Percentiles rank a stretch among this genome's conserved stretches.
Evolutionary conservation across 1,140 invertebrate genomes (phyloP).

Genomic region (Drosophila nasuta): DNA sequence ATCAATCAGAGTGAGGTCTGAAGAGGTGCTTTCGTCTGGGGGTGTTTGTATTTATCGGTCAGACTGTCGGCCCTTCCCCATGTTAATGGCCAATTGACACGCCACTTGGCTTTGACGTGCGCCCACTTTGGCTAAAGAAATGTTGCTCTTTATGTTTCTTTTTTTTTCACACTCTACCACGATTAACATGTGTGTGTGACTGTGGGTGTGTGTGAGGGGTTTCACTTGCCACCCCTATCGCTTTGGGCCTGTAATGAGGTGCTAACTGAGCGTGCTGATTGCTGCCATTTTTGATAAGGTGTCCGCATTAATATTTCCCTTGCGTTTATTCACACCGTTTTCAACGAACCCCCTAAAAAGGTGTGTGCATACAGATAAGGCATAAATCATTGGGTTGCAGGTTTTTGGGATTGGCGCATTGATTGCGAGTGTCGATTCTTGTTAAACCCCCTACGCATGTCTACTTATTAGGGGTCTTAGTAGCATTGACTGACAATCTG

Average conservation of each 20-base stretch:
- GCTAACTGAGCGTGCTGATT: constrained; percentile 81
- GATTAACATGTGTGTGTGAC: constrained; percentile 50
- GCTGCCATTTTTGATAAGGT: constrained; percentile 80
- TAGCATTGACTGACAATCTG: no score
- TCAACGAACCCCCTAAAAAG: constrained; percentile 11
- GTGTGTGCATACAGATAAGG: constrained; percentile 24
- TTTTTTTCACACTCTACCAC: constrained; percentile 45
- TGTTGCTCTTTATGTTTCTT: not conserved
- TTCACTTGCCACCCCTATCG: constrained; percentile 25
- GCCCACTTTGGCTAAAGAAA: constrained; percentile 1
- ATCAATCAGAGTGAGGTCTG: constrained; percentile 43
- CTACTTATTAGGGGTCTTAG: no score
- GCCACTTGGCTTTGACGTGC: constrained; percentile 74
- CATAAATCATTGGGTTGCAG: not conserved
- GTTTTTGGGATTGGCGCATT: not conserved
- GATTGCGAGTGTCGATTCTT: not conserved
- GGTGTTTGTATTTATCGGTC: constrained; percentile 69
- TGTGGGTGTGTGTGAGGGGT: constrained; percentile 23
- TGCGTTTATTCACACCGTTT: constrained; percentile 60
- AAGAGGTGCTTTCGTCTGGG: constrained; percentile 5
- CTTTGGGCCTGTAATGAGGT: constrained; percentile 61
- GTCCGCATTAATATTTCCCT: constrained; percentile 74
- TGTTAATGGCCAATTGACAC: constrained; percentile 83
- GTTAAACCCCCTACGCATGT: no score
- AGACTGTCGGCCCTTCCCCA: constrained; percentile 31